Percentiles rank a stretch among this genome's conserved stretches.
phyloP scores from a whole-genome alignment of 2,888 invertebrate genomes.

The Pyralis farinalis region DNA sequence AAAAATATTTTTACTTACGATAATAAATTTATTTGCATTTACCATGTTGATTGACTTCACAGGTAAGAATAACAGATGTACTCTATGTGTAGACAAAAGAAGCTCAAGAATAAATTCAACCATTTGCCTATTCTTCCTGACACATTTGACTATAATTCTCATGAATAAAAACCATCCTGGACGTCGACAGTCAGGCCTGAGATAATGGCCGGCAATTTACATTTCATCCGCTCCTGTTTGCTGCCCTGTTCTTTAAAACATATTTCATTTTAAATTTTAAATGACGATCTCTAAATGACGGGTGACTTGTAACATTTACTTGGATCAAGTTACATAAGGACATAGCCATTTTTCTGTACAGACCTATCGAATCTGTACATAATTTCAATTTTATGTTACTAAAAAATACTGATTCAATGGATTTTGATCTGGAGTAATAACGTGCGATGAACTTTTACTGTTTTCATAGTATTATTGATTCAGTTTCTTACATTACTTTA shows the following conservation, averaged over 20 bases:
- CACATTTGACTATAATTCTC: conserved; percentile 52
- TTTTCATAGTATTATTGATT: too few relatives aligned
- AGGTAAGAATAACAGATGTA: too few relatives aligned
- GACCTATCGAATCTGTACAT: too few relatives aligned
- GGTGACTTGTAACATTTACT: conserved; percentile 7
- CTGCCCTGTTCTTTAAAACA: conserved; percentile 28
- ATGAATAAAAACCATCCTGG: conserved; percentile 61
- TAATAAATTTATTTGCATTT: too few relatives aligned
- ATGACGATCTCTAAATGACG: conserved; percentile 10
- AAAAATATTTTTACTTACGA: too few relatives aligned
- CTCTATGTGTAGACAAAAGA: not conserved
- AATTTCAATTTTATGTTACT: too few relatives aligned
- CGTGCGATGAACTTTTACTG: too few relatives aligned
- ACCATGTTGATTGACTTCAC: too few relatives aligned
- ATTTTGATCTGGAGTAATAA: too few relatives aligned
- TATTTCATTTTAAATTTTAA: conserved; percentile 13
- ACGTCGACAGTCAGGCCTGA: conserved; percentile 56
- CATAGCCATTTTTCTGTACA: too few relatives aligned
- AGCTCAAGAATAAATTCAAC: conserved; percentile 4
- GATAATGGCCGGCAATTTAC: conserved; percentile 59
- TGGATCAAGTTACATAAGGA: not conserved
- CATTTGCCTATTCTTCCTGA: conserved; percentile 31
- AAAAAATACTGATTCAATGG: too few relatives aligned
- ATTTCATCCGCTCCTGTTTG: conserved; percentile 45
- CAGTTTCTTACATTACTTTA: too few relatives aligned